A percentile compares a stretch with the other conserved stretches of the same genome.
These are phyloP conservation scores for Pemphigus obesinymphae DNA, from an alignment of 1,140 invertebrate species.

Conservation along the genomic window DNA sequence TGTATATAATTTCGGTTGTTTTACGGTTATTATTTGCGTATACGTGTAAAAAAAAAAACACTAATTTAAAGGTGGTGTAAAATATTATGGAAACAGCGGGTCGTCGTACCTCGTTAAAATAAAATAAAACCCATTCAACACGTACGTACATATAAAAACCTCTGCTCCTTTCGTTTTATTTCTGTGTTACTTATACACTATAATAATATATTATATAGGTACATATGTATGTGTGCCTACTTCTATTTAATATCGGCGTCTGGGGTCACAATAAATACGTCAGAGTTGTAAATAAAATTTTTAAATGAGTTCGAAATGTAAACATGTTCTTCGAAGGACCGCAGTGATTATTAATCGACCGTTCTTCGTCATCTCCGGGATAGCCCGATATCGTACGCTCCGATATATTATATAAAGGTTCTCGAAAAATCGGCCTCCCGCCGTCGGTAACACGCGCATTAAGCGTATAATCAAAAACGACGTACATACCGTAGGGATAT, in stretches of 20 bases:
- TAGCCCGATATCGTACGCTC: neutral
- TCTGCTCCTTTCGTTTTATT: neutral
- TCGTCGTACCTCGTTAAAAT: conserved; percentile 8
- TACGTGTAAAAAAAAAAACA: conserved; percentile 13
- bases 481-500: neutral
- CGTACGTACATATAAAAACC: neutral
- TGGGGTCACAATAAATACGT: conserved; percentile 33
- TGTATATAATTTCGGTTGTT: neutral
- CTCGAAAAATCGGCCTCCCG: neutral
- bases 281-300: conserved; percentile 11
- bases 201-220: too few relatives aligned
- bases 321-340: conserved; percentile 13
- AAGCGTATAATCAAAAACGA: conserved; percentile 2
- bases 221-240: too few relatives aligned
- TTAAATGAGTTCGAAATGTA: conserved; percentile 22
- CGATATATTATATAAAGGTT: neutral
- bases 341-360: conserved; percentile 35
- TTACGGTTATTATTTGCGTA: neutral
- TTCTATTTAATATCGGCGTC: too few relatives aligned
- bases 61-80: conserved; percentile 27
- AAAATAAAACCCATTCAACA: conserved; percentile 3
- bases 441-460: neutral
- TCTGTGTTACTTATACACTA: neutral
- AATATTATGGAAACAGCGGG: conserved; percentile 30
- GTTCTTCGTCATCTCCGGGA: neutral